phyloP scores from a whole-genome alignment of 2,797 vertebrate species.

The Hipposideros larvatus region DNA sequence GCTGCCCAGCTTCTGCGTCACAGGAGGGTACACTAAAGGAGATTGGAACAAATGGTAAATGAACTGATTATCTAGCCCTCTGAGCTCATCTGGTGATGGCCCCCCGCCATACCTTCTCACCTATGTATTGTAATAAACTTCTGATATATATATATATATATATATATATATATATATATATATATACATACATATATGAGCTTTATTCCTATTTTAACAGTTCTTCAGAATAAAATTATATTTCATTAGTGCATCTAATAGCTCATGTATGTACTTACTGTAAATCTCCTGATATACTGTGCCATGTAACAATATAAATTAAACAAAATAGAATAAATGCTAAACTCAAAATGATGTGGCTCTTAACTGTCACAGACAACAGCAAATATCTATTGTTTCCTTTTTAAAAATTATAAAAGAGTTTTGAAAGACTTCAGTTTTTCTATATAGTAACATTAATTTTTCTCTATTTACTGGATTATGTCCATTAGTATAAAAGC shows the following conservation, averaged over 20 bases:
- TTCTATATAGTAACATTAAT: not conserved
- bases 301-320: conserved; percentile 11
- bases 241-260: not conserved
- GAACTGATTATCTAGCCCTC: not conserved
- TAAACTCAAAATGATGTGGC: not conserved
- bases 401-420: not conserved
- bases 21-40: not conserved
- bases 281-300: not conserved
- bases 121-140: not conserved
- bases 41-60: not conserved
- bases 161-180: not conserved
- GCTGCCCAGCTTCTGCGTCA: not conserved
- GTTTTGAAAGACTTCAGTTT: not conserved
- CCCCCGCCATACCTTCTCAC: not conserved
- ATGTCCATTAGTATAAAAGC: not conserved
- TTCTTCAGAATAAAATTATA: too few relatives aligned
- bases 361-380: not conserved
- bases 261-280: not conserved
- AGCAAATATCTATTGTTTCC: not conserved
- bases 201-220: not conserved
- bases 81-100: not conserved
- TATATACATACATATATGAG: not conserved
- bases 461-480: not conserved
- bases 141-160: not conserved
- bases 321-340: not conserved